These are phyloP conservation scores for Piscicola geometra DNA, from an alignment of 2,888 invertebrate genomes.

Conservation along the genomic window DNA sequence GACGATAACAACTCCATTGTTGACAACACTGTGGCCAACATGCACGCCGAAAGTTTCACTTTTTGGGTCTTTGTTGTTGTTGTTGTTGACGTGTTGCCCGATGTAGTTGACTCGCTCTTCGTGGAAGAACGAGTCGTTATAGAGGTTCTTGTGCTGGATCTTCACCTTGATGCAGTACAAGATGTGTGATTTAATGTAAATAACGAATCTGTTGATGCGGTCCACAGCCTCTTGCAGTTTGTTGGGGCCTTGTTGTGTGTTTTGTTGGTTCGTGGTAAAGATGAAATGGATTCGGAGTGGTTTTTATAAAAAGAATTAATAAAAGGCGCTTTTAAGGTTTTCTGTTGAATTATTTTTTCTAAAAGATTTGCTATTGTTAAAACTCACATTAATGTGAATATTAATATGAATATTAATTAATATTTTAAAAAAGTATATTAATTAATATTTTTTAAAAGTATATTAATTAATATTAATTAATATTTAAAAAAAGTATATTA, in stretches of 20 bases:
- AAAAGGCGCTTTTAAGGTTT: too few species aligned
- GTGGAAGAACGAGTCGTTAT: constrained; percentile 26
- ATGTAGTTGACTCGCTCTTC: constrained; percentile 28
- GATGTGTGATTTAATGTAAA: constrained; percentile 46
- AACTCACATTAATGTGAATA: too few species aligned
- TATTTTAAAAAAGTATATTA: too few species aligned
- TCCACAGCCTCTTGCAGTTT: constrained; percentile 95
- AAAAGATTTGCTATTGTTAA: too few species aligned
- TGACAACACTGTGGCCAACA: background rate
- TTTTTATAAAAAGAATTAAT: too few species aligned
- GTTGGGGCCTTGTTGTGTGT: constrained; percentile 80
- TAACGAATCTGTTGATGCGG: constrained; percentile 65
- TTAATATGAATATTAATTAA: too few species aligned
- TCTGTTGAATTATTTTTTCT: too few species aligned
- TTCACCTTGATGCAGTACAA: constrained; percentile 52
- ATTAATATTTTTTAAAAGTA: too few species aligned
- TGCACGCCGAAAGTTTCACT: background rate
- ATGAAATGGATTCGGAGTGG: too few species aligned
- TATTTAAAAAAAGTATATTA: too few species aligned
- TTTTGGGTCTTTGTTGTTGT: background rate
- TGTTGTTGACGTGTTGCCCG: constrained; percentile 2
- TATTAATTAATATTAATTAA: too few species aligned
- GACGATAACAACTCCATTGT: constrained; percentile 27
- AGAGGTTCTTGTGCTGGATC: constrained; percentile 27
- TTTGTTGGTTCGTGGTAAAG: too few species aligned